Evolutionary conservation across 2,888 invertebrate genomes (phyloP).

Genomic region (Tetramorium bicarinatum): DNA sequence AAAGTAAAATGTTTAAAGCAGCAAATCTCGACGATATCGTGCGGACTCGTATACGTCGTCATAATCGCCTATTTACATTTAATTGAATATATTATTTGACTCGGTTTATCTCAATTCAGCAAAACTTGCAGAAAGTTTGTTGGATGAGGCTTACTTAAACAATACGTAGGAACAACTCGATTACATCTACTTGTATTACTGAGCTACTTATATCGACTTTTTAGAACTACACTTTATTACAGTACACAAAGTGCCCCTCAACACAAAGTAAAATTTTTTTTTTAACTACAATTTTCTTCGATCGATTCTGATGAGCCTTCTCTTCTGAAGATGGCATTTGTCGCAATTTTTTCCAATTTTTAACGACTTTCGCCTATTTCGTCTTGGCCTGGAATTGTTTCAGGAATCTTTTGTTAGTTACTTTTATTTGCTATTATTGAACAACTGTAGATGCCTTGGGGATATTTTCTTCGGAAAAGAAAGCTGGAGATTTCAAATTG

Average conservation of each 20-base stretch:
- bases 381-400: not conserved
- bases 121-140: not conserved
- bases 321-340: not conserved
- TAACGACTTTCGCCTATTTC: not conserved
- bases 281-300: conserved; percentile 7
- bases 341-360: not conserved
- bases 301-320: not conserved
- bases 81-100: conserved; percentile 4
- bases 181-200: not conserved
- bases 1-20: conserved; percentile 47
- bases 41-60: not conserved
- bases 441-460: not conserved
- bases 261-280: too few species aligned
- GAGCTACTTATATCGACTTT: not conserved
- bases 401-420: not conserved
- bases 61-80: conserved; percentile 7
- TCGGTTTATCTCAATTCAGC: conserved; percentile 20
- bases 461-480: not conserved
- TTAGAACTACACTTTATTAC: not conserved
- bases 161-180: conserved; percentile 2
- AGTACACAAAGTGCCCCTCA: not conserved
- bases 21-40: not conserved
- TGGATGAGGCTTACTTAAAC: not conserved
- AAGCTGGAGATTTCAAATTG: not conserved
- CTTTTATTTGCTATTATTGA: not conserved